Conservation (phyloP, 1,140 invertebrate species). For the Physella acuta region DNA sequence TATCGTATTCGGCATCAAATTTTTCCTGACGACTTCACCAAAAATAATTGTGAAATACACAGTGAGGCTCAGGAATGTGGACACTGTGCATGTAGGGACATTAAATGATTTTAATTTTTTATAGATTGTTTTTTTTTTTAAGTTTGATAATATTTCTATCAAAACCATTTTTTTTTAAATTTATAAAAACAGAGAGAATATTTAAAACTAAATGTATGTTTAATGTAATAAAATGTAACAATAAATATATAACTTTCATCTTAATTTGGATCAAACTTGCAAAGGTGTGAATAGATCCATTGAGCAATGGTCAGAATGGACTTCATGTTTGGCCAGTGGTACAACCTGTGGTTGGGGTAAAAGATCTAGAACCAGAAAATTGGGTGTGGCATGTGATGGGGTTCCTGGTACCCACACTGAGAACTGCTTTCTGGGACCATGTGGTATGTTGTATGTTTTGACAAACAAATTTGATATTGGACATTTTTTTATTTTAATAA, state of each 20-base stretch:
- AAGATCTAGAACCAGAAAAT: not conserved
- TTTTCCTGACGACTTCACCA: not conserved
- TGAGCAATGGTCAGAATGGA: conserved; percentile 8
- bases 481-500: too few species aligned
- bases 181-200: too few species aligned
- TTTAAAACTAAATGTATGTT: too few species aligned
- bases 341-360: conserved; percentile 11
- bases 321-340: not conserved
- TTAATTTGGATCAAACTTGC: too few species aligned
- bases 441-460: conserved; percentile 9
- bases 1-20: not conserved
- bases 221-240: too few species aligned
- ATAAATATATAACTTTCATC: too few species aligned
- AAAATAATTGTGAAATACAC: not conserved
- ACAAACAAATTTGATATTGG: too few species aligned
- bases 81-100: not conserved
- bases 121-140: too few species aligned
- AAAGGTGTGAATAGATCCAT: not conserved
- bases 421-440: not conserved
- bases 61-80: not conserved
- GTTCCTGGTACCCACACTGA: not conserved
- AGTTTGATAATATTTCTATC: too few species aligned
- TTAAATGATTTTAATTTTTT: too few species aligned
- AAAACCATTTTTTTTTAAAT: too few species aligned
- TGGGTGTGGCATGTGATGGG: not conserved